Percentiles rank a stretch among this genome's conserved stretches.
phyloP scores from a whole-genome alignment of 2,888 invertebrate genomes.

The Brachynemurus nebulosus region DNA sequence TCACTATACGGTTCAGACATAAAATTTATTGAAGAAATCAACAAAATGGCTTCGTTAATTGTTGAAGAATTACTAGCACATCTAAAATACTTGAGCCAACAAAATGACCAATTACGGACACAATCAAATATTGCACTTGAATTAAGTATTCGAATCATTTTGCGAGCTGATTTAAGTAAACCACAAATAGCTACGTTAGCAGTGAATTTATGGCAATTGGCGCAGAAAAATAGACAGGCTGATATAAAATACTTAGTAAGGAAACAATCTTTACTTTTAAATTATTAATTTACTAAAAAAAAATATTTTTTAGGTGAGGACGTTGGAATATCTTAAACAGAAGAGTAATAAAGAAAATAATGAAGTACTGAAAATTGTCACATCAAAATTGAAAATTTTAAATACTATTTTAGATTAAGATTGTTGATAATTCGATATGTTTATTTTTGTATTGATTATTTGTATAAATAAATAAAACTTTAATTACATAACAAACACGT shows the following conservation, averaged over 20 bases:
- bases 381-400: conserved; percentile 17
- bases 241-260: conserved; percentile 29
- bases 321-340: conserved; percentile 20
- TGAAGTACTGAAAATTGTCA: conserved; percentile 18
- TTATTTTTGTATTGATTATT: too few species aligned
- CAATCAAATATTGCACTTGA: conserved; percentile 64
- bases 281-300: conserved; percentile 9
- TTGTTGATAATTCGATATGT: too few species aligned
- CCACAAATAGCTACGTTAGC: conserved; percentile 52
- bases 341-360: conserved; percentile 17
- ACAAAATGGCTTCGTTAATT: conserved; percentile 60
- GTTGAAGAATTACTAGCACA: conserved; percentile 61
- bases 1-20: conserved; percentile 78
- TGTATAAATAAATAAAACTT: too few species aligned
- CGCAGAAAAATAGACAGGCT: conserved; percentile 42
- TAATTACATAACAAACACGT: too few species aligned
- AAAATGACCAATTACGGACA: conserved; percentile 42
- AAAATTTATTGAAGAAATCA: conserved; percentile 69
- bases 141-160: conserved; percentile 50
- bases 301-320: conserved; percentile 22
- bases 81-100: conserved; percentile 52
- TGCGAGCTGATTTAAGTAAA: conserved; percentile 47
- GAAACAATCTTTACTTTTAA: conserved; percentile 1
- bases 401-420: too few species aligned
- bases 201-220: conserved; percentile 68